A percentile compares a stretch with the other conserved stretches of the same genome.
These are phyloP conservation scores for Cerastis leucographa DNA, from an alignment of 2,888 invertebrate species.

Conservation along the genomic window DNA sequence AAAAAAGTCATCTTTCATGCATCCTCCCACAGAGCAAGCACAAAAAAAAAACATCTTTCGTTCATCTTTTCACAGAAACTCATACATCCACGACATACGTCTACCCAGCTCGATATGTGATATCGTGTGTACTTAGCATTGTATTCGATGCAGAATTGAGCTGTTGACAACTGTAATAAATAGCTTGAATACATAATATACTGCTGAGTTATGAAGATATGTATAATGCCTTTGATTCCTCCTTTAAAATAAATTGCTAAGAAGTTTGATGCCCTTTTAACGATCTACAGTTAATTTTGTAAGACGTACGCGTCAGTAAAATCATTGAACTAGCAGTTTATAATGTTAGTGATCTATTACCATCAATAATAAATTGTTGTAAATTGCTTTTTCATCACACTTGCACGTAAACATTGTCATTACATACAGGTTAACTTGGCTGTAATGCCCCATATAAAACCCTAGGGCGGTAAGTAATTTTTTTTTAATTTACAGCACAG, in stretches of 20 bases:
- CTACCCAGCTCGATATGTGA: too few species aligned
- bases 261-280: conserved; percentile 39
- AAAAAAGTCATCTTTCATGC: too few species aligned
- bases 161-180: conserved; percentile 24
- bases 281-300: conserved; percentile 36
- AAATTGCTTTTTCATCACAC: conserved; percentile 54
- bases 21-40: too few species aligned
- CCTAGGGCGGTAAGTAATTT: too few species aligned
- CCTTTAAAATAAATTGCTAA: conserved; percentile 17
- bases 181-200: conserved; percentile 20
- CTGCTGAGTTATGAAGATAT: not conserved
- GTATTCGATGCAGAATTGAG: not conserved
- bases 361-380: conserved; percentile 32
- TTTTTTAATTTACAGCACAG: too few species aligned
- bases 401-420: too few species aligned
- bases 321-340: conserved; percentile 24
- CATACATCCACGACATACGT: too few species aligned
- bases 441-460: too few species aligned
- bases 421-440: too few species aligned
- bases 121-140: too few species aligned
- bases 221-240: not conserved
- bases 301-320: conserved; percentile 2
- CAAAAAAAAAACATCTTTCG: too few species aligned
- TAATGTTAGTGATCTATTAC: conserved; percentile 30
- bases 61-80: too few species aligned